A percentile compares a stretch with the other conserved stretches of the same genome.
Conservation (phyloP, 2,797 vertebrate species). For the Trematomus bernacchii region DNA sequence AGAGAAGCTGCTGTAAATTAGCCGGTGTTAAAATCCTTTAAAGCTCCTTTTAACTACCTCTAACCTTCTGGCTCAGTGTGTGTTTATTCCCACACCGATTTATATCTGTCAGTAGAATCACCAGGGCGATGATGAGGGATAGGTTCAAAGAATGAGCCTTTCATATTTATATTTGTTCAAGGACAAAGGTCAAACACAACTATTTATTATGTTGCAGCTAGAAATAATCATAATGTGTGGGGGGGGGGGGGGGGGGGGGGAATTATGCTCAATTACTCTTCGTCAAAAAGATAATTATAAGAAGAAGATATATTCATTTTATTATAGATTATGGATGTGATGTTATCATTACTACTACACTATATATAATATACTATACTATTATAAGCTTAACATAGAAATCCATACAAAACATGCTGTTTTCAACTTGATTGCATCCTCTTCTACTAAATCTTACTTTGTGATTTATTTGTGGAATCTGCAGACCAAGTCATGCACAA, state of each 20-base stretch:
- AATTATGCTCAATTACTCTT: conserved; percentile 24
- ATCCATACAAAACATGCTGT: neutral
- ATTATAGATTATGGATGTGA: neutral
- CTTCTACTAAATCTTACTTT: neutral
- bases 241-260: no score
- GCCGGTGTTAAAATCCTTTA: conserved; percentile 52
- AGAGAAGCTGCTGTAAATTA: conserved; percentile 48
- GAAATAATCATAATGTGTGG: conserved; percentile 10
- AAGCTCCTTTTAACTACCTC: conserved; percentile 47
- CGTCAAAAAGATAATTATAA: neutral
- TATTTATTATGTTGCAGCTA: conserved; percentile 20
- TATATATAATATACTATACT: no score
- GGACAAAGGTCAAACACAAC: conserved; percentile 66
- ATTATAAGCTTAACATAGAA: neutral
- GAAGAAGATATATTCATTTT: neutral
- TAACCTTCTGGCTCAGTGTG: conserved; percentile 27
- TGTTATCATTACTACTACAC: neutral
- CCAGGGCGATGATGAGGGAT: conserved; percentile 31
- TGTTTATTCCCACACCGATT: conserved; percentile 41
- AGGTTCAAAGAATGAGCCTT: conserved; percentile 55
- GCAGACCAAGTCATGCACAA: conserved; percentile 6
- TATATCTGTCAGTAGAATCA: conserved; percentile 58
- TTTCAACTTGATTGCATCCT: neutral
- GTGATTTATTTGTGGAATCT: neutral
- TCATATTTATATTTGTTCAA: conserved; percentile 58